Conservation (phyloP, 2,888 invertebrate species). For the Palloptera scutellata region DNA sequence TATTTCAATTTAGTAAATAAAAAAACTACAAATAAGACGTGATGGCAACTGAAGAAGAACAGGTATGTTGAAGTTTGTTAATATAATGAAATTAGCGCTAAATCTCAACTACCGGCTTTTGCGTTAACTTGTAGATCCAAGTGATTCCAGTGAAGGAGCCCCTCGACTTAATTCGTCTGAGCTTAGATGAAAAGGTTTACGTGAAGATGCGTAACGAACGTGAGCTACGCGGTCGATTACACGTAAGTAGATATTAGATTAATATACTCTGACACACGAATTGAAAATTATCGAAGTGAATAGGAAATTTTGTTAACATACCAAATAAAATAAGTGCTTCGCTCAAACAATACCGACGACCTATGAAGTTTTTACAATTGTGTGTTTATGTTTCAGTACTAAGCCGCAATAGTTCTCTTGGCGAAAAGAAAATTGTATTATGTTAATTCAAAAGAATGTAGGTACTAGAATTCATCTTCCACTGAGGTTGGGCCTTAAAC, state of each 20-base stretch:
- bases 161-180: constrained; percentile 92
- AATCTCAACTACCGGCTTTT: neutral
- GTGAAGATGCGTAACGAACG: constrained; percentile 99
- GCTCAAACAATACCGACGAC: too few relatives aligned
- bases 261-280: neutral
- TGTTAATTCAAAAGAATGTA: too few relatives aligned
- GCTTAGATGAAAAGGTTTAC: constrained; percentile 97
- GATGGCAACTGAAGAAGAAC: constrained; percentile 63
- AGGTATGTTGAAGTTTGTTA: constrained; percentile 43
- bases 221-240: constrained; percentile 92
- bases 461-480: too few relatives aligned
- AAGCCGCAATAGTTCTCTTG: too few relatives aligned
- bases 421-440: too few relatives aligned
- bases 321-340: too few relatives aligned
- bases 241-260: constrained; percentile 72
- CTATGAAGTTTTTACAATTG: too few relatives aligned
- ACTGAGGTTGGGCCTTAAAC: too few relatives aligned
- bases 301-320: too few relatives aligned
- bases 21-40: neutral
- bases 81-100: neutral
- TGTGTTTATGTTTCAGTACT: too few relatives aligned
- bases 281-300: too few relatives aligned
- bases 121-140: constrained; percentile 37
- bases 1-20: neutral
- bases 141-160: constrained; percentile 94